A percentile compares a stretch with the other conserved stretches of the same genome.
Evolutionary conservation across 2,888 invertebrate genomes (phyloP).

Genomic region (Rhamphomyia laevipes): DNA sequence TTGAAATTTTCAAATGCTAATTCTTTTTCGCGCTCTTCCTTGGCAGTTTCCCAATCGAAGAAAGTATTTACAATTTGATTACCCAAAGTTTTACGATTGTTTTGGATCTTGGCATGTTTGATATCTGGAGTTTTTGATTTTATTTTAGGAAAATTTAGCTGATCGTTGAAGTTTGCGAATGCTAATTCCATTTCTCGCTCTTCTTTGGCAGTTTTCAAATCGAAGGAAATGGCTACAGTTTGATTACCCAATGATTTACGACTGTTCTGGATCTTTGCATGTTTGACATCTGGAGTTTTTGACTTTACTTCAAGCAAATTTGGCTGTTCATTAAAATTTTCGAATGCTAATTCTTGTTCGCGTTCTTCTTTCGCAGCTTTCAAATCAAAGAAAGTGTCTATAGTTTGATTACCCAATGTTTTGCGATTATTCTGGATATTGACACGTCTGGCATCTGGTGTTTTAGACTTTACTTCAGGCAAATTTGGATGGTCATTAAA

Average conservation of each 20-base stretch:
- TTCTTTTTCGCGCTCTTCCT: conserved; percentile 1
- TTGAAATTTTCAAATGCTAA: conserved; percentile 10
- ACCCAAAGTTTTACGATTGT: neutral
- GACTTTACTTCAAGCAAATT: neutral
- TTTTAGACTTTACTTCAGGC: neutral
- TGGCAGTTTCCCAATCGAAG: neutral
- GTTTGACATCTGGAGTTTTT: neutral
- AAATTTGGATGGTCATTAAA: neutral
- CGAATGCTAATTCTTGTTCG: neutral
- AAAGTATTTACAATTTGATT: neutral
- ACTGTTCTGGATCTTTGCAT: too few species aligned
- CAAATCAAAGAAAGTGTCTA: neutral
- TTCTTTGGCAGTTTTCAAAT: neutral
- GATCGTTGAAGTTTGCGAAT: neutral
- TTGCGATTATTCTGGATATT: neutral
- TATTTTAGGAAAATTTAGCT: neutral
- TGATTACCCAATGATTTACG: neutral
- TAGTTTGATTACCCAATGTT: conserved; percentile 2
- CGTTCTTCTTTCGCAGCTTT: neutral
- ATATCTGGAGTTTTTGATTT: neutral
- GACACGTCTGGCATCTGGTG: neutral
- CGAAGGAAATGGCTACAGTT: neutral
- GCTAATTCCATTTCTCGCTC: neutral
- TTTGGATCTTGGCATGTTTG: neutral
- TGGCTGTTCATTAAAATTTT: neutral